Conservation (phyloP, 2,888 invertebrate species). For the Cloeon dipterum region DNA sequence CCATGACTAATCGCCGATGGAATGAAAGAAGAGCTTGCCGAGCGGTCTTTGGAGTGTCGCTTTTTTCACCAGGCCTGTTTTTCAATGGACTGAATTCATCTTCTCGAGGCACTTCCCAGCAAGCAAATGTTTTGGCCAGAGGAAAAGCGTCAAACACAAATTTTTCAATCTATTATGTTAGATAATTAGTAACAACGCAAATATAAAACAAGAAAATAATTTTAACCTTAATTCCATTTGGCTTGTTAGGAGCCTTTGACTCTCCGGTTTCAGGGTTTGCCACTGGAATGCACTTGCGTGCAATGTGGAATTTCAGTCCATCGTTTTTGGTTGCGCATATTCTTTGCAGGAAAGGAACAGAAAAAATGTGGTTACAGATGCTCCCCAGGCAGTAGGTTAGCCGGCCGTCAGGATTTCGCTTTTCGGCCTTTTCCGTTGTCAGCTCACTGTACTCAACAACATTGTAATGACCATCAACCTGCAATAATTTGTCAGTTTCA, state of each 20-base stretch:
- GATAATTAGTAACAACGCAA: too few relatives aligned
- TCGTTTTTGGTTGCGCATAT: not conserved
- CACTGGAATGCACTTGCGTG: slow-evolving; percentile 90
- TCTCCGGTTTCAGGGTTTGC: slow-evolving; percentile 41
- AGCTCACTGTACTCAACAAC: slow-evolving; percentile 92
- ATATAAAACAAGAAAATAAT: not conserved
- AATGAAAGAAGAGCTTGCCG: slow-evolving; percentile 48
- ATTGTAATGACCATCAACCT: not conserved
- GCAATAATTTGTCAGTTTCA: too few relatives aligned
- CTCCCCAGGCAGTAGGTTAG: slow-evolving; percentile 86
- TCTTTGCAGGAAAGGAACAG: slow-evolving; percentile 50
- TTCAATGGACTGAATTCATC: slow-evolving; percentile 95
- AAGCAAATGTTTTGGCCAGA: slow-evolving; percentile 73
- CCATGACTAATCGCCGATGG: slow-evolving; percentile 54
- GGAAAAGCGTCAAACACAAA: slow-evolving; percentile 98
- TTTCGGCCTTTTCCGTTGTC: slow-evolving; percentile 62
- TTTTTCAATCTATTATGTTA: slow-evolving; percentile 67
- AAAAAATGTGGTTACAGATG: slow-evolving; percentile 97
- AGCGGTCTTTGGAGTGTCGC: slow-evolving; percentile 81
- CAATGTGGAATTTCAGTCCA: slow-evolving; percentile 72
- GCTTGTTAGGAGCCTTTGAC: slow-evolving; percentile 46
- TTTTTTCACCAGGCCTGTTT: slow-evolving; percentile 66
- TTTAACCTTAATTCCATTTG: slow-evolving; percentile 74
- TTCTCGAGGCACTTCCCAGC: slow-evolving; percentile 75
- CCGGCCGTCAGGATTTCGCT: slow-evolving; percentile 48